Evolutionary conservation across 92 coral and sea anemone species (phyloP), one percentile per base, ranked within the genome.

Genomic region (Zoanthus gigantus): DNA sequence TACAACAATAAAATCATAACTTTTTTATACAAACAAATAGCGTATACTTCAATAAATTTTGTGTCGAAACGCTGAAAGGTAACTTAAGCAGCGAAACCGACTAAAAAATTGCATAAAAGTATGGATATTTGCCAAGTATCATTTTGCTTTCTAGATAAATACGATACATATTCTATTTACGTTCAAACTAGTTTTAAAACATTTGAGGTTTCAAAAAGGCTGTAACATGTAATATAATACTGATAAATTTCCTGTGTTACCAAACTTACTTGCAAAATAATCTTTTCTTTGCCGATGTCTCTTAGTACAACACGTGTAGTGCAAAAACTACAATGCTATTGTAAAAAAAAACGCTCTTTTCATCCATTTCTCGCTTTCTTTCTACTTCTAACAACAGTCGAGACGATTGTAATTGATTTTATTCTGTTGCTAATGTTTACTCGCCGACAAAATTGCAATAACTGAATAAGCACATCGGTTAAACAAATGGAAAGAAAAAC

Each of bases 221-320:
- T 18, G 53, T 57, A 60, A n/a, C 18, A 23, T 15, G 85, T 81
- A 81, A 81, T 13, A 44, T 44, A 52, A 81, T 44, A 81, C 52
- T 37, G 9, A 10, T 44, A 71, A 47, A 79, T 66, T 66, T 66
- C 5, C 74, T 46, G 52, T 50, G 13, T 31, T 71, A 11, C 10
- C 44, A 67, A 18, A 81, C 9, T 15, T 28, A 23, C 75, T 23
- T 18, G 46, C 29, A 60, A 63, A 18, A 32, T 34, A 32, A 18
- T 9, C 9, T 44, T 81, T 81, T 46, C 56, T 23, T 18, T 44
- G 10, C 69, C 53, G 74, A 80, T 94, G 93, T 94, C 92, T 94
- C 98, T 89, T 83, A 90, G 98, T 87, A 57, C 78, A 91, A 90
- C 98, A 95, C 98, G 98, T 95, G 98, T 56, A 87, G 98, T 93